Percentiles rank a stretch among this genome's conserved stretches.
Evolutionary conservation across 2,113 vertebrate genomes (phyloP).

Genomic region (Todiramphus saurophagus): DNA sequence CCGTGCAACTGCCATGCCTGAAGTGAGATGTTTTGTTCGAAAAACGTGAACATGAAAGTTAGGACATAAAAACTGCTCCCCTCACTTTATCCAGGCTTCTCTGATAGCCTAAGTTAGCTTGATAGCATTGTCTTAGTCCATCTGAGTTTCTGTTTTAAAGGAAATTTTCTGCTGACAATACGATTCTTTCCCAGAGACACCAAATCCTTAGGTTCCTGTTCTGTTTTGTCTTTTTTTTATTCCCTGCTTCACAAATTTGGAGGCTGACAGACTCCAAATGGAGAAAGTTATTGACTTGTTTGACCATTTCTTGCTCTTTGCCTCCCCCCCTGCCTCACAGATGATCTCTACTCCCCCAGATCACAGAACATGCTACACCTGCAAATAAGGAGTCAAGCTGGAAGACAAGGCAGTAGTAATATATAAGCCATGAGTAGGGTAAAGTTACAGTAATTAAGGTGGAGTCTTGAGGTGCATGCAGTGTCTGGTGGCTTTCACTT

Average conservation of each 20-base stretch:
- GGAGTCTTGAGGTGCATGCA: background rate
- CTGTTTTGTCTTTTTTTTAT: background rate
- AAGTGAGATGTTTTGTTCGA: background rate
- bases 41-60: background rate
- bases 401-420: background rate
- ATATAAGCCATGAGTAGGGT: background rate
- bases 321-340: rapidly evolving
- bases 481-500: background rate
- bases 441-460: constrained; percentile 24
- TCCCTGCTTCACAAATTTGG: background rate
- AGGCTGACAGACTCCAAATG: background rate
- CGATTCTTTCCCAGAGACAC: background rate
- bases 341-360: background rate
- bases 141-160: background rate
- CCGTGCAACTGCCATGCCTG: background rate
- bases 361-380: background rate
- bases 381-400: background rate
- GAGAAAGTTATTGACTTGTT: background rate
- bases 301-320: background rate
- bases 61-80: background rate
- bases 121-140: background rate
- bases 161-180: background rate
- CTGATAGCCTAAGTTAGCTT: background rate
- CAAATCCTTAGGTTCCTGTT: background rate
- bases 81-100: background rate